Conservation (phyloP, 2,888 invertebrate species). For the Oasisia sp. region DNA sequence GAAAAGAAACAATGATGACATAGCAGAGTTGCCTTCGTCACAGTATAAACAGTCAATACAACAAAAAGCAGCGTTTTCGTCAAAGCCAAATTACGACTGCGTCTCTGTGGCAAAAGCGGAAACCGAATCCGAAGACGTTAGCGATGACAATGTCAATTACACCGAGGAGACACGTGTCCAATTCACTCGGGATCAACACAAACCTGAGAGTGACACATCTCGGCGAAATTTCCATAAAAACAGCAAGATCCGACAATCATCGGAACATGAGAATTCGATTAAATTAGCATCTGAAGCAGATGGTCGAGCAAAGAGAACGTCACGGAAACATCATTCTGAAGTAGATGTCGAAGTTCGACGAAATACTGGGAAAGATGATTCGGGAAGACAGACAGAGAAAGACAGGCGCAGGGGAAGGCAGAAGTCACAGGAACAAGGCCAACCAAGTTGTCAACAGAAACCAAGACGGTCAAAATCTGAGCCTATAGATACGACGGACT, state of each 20-base stretch:
- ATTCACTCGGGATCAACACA: not conserved
- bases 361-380: not conserved
- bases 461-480: slow-evolving; percentile 3
- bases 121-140: not conserved
- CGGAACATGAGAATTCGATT: not conserved
- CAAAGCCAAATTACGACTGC: not conserved
- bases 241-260: not conserved
- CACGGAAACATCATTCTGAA: not conserved
- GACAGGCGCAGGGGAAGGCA: not conserved
- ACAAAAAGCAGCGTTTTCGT: not conserved
- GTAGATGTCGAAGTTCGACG: not conserved
- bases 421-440: not conserved
- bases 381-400: not conserved
- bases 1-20: not conserved
- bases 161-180: not conserved
- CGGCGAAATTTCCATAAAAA: not conserved
- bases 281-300: not conserved
- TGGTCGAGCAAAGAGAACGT: not conserved
- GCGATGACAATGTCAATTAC: not conserved
- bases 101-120: not conserved
- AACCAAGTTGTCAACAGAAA: not conserved
- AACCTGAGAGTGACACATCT: not conserved
- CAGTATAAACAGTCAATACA: not conserved
- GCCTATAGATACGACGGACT: not conserved
- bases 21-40: not conserved